Base-by-base conservation (phyloP, 1,140 invertebrate species). In the Calephelis virginiensis region DNA sequence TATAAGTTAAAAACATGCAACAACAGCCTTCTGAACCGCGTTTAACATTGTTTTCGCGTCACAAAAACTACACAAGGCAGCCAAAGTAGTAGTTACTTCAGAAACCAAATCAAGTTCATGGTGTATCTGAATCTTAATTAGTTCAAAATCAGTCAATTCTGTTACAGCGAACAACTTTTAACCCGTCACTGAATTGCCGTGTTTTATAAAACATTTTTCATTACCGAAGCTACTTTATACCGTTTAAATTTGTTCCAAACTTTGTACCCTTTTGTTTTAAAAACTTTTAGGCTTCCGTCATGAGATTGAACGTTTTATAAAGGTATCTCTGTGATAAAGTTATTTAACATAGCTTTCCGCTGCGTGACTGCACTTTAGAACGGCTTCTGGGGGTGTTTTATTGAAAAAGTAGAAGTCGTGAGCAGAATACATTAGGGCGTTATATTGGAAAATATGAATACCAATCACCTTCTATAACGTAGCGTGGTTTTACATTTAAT, bases 341-440 rank as follows among this genome's bases (percentile, higher is more conserved):
- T 88, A 86, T 59, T 59, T 86, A 88, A 89, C 89, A 89, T 86
- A 81, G 83, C 75, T 85, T 77, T 74, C 67, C 73, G 64, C 76
- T 84, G 76, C 87, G 87, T 89, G 87, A 90, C 87, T 78, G 75
- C 72, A 86, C 80, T 90, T 63, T 73, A 64, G 77, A 86, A 80
- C 72, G 76, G 69, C 68, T 76, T 79, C 77, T 68, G 66, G 75
- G 86, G 82, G 80, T 83, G 83, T 85, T 90, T 90, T 90, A 89
- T 89, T 90, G 86, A 89, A 90, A 90, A 90, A 90, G 78, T 90
- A 82, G 61, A 74, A 75, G 72, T 80, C 88, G 88, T 89, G 87
- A 86, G 73, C 76, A 62, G 88, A 88, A 76, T 90, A 71, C 80
- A 70, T 75, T 66, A 84, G 74, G 70, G 73, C 64, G 73, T 73